Base-by-base conservation (phyloP, 2,888 invertebrate species). In the Morpho helenor region DNA sequence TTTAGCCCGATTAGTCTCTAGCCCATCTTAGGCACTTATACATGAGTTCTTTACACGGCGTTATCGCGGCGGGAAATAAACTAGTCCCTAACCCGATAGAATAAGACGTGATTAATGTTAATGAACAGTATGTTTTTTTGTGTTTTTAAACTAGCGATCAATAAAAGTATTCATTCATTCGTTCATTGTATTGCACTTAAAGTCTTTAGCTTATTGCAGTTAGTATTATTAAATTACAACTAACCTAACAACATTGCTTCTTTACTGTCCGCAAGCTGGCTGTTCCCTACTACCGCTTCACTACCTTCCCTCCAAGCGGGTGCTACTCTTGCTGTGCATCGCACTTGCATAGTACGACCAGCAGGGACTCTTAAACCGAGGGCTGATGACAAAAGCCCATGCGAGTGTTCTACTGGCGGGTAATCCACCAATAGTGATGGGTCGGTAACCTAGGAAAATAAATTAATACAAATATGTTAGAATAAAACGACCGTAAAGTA, bases 261-360 rank as follows among this genome's bases (percentile, higher is more conserved):
- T 64, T 89, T 90, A 69, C 89, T 89, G 60, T 89, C 90, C 51
- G 87, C 87, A 0, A 90, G 74, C 61, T 86, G 87, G 62, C 79
- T 84, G 69, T 85, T 87, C 6, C 87, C 89, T 0, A 89, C 83
- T 0, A 90, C 89, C 2, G 89, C 89, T 53, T 90, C 89, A 64
- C 90, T 88, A 62, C 88, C 89, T 70, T 90, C 89, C 50, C 87
- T 69, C 89, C 89, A 89, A 0, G 87, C 82, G 0, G 89, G 88
- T 0, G 89, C 87, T 0, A 90, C 90, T 2, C 87, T 71, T 0
- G 90, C 89, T 0, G 84, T 85, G 60, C 90, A 90, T 0, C 83
- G 77, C 51, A 89, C 90, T 62, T 89, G 85, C 87, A 89, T 86
- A 0, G 87, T 88, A 40, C 75, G 70, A 1, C 88, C 86, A 1